Base-by-base conservation (phyloP, 1,140 invertebrate species). In the Drosophila tropicalis region DNA sequence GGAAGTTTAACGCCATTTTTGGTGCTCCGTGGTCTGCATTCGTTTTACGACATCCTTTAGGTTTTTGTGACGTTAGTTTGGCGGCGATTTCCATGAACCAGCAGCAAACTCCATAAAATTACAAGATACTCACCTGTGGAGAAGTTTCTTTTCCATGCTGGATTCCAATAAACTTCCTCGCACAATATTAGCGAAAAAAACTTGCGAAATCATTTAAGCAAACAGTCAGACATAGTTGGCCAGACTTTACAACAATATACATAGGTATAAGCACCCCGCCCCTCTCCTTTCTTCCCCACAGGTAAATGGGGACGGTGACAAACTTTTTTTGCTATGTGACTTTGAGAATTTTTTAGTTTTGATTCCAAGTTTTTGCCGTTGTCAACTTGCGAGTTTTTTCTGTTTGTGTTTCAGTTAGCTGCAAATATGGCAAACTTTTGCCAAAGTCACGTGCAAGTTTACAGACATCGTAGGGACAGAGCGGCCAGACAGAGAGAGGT, bases 321-420 rank as follows among this genome's bases (percentile, higher is more conserved):
- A 86, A 86, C 83, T 86, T 86, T 86, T 61, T 72, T 75, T 51
- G 41, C 76, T 76, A 87, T 87, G 83, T 87, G 83, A 87, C 83
- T 87, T 87, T 87, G 84, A 80, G 84, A 87, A 87, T 89, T 89
- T 51, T 86, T 87, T 87, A 87, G 83, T 89, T 87, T 87, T 87
- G 83, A 87, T 87, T 87, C 89, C 83, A 74, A 70, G 76, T 77
- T 72, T 83, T 77, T 75, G 68, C 72, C 70, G 82, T 82, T 86
- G 83, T 73, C 75, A 79, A 79, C 73, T 77, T 67, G 17, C 10
- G 17, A 61, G 65, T 70, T 77, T 71, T 75, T 75, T 67, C 57
- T 22, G 39, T 40, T 41, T 10, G 12, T 25, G 60, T 40, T 41
- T 25, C 29, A 65, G 63, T 76, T 82, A 82, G 83, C 72, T 79